Evolutionary conservation across 2,113 vertebrate species (phyloP).

Genomic region (Festucalex cinctus): DNA sequence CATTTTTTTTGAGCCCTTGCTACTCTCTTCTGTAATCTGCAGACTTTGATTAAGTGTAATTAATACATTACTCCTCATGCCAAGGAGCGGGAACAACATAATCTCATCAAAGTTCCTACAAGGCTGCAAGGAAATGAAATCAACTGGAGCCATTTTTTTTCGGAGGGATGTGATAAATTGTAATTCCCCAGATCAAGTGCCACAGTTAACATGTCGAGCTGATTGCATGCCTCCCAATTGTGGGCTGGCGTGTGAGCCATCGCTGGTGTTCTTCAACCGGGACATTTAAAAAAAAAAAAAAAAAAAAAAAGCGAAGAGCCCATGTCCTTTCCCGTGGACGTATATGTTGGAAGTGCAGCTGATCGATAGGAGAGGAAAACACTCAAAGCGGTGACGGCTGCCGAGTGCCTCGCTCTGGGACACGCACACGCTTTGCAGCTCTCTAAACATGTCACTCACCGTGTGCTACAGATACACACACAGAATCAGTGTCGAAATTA

Average conservation of each 20-base stretch:
- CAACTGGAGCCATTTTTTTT: conserved; percentile 14
- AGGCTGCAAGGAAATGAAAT: conserved; percentile 25
- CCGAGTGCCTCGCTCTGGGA: conserved; percentile 22
- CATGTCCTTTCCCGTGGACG: conserved; percentile 49
- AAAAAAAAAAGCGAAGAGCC: too few species aligned
- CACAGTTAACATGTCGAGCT: not conserved
- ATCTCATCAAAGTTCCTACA: conserved; percentile 43
- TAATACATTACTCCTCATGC: conserved; percentile 53
- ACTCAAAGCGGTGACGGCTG: not conserved
- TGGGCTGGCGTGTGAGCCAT: not conserved
- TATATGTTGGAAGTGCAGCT: conserved; percentile 40
- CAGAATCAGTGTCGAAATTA: conserved; percentile 45
- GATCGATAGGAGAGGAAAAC: conserved; percentile 39
- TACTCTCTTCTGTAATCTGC: conserved; percentile 45
- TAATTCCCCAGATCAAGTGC: not conserved
- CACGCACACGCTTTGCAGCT: conserved; percentile 29
- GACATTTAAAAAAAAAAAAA: too few species aligned
- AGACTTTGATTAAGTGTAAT: conserved; percentile 58
- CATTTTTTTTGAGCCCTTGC: conserved; percentile 27
- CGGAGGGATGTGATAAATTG: not conserved
- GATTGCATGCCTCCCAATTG: not conserved
- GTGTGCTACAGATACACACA: conserved; percentile 22
- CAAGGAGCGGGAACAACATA: conserved; percentile 43
- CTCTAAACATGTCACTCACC: conserved; percentile 58
- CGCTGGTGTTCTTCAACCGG: conserved; percentile 5